phyloP scores from a whole-genome alignment of 2,888 invertebrate species.

The Napeogenes sylphis region DNA sequence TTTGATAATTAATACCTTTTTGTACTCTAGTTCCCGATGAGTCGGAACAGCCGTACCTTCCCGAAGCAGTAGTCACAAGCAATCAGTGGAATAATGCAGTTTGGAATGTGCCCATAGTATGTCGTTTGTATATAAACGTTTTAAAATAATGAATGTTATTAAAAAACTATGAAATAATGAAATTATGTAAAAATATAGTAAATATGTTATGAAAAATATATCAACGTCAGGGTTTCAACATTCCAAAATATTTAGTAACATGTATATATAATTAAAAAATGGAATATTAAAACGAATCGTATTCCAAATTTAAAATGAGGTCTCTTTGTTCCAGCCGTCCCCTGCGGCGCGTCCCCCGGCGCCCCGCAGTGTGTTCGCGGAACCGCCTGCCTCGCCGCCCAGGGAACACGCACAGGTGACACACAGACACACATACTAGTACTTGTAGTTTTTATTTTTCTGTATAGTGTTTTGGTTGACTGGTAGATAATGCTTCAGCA shows the following conservation, averaged over 20 bases:
- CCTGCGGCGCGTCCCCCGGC: constrained; percentile 14
- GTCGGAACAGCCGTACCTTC: constrained; percentile 47
- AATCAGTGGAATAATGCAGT: constrained; percentile 46
- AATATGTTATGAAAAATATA: no score
- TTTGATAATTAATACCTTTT: constrained; percentile 20
- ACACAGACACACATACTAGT: not conserved
- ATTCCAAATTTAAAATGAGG: not conserved
- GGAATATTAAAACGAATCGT: no score
- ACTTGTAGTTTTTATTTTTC: no score
- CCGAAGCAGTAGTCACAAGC: constrained; percentile 38
- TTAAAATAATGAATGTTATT: no score
- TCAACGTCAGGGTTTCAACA: no score
- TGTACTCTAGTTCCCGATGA: constrained; percentile 43
- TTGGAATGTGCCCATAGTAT: constrained; percentile 50
- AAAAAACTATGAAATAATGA: no score
- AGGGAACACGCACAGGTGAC: constrained; percentile 16
- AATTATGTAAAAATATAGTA: no score
- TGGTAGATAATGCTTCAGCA: no score
- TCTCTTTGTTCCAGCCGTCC: constrained; percentile 6
- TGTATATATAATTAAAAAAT: no score
- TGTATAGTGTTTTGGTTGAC: no score
- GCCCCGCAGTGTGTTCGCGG: constrained; percentile 45
- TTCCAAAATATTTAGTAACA: no score
- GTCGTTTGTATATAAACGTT: not conserved
- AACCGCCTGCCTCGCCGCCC: constrained; percentile 71